These are phyloP conservation scores for Aphelinus atriplicis DNA, from an alignment of 1,140 invertebrate species.

Conservation along the genomic window DNA sequence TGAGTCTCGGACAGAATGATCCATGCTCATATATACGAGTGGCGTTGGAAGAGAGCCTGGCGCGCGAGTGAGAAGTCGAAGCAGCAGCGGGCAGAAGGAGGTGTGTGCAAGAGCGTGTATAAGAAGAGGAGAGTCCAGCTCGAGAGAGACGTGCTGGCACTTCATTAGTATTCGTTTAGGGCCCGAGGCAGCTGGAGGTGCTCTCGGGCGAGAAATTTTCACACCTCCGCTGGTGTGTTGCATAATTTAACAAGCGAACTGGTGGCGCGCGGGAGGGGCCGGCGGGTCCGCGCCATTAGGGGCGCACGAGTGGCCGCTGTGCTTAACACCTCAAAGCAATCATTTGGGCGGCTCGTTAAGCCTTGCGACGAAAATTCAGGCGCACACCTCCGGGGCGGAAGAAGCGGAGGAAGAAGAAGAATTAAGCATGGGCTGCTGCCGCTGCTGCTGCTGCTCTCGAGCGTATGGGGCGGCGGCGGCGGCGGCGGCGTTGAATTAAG, in stretches of 20 bases:
- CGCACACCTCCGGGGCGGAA: neutral
- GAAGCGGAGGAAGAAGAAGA: neutral
- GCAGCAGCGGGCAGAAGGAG: no score
- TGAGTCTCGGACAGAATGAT: neutral
- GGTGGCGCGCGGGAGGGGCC: neutral
- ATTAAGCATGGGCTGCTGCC: neutral
- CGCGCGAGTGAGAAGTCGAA: neutral
- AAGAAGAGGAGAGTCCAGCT: no score
- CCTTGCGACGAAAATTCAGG: conserved; percentile 28
- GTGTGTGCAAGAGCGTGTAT: no score
- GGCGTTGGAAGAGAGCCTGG: neutral
- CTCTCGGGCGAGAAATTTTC: conserved; percentile 31
- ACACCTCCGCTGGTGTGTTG: conserved; percentile 31
- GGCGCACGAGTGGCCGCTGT: conserved; percentile 6
- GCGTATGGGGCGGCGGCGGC: neutral
- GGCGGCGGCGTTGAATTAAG: conserved; percentile 24
- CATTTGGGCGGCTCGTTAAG: conserved; percentile 40
- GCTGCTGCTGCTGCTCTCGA: neutral
- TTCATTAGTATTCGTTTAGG: conserved; percentile 40
- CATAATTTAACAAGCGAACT: conserved; percentile 33
- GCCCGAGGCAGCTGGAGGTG: neutral
- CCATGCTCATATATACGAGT: neutral
- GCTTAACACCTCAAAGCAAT: conserved; percentile 38
- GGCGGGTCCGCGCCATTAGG: conserved; percentile 6
- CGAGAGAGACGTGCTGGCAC: neutral